Evolutionary conservation across 1,140 invertebrate species (phyloP).

Genomic region (Drosophila equinoxialis): DNA sequence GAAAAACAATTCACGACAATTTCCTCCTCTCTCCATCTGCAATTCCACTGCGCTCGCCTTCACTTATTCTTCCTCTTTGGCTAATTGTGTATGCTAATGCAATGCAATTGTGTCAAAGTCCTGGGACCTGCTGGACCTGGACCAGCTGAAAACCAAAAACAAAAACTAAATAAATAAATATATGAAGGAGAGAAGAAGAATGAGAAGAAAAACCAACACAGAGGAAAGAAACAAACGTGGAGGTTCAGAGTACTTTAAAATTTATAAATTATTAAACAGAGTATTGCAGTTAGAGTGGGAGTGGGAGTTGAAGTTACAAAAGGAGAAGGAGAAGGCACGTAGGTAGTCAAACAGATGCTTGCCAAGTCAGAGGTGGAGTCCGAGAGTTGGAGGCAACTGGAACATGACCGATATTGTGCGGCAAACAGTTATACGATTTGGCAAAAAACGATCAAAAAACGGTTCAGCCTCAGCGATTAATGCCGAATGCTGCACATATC

Average conservation of each 20-base stretch:
- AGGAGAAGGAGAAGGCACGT: slow-evolving; percentile 20
- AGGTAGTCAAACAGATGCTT: slow-evolving; percentile 40
- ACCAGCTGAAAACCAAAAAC: slow-evolving; percentile 20
- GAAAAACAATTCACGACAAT: slow-evolving; percentile 61
- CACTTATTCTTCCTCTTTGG: slow-evolving; percentile 36
- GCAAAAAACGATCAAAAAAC: slow-evolving; percentile 34
- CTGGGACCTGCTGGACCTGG: slow-evolving; percentile 60
- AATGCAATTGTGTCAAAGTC: slow-evolving; percentile 78
- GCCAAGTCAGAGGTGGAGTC: slow-evolving; percentile 69
- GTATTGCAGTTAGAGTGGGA: slow-evolving; percentile 26
- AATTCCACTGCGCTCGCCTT: neutral
- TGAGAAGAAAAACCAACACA: neutral
- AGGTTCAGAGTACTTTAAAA: slow-evolving; percentile 68
- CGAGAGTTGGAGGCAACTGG: slow-evolving; percentile 65
- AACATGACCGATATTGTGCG: slow-evolving; percentile 79
- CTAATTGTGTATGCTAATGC: slow-evolving; percentile 81
- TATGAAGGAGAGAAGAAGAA: too few species aligned
- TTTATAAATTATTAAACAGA: slow-evolving; percentile 79
- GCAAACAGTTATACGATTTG: slow-evolving; percentile 69
- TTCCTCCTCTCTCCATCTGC: neutral
- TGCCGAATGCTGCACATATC: slow-evolving; percentile 79
- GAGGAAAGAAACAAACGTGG: slow-evolving; percentile 45
- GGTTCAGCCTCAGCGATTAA: slow-evolving; percentile 77
- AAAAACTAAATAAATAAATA: neutral
- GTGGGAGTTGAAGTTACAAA: neutral